Base-by-base conservation (phyloP, 2,797 vertebrate genomes). In the Mus caroli region DNA sequence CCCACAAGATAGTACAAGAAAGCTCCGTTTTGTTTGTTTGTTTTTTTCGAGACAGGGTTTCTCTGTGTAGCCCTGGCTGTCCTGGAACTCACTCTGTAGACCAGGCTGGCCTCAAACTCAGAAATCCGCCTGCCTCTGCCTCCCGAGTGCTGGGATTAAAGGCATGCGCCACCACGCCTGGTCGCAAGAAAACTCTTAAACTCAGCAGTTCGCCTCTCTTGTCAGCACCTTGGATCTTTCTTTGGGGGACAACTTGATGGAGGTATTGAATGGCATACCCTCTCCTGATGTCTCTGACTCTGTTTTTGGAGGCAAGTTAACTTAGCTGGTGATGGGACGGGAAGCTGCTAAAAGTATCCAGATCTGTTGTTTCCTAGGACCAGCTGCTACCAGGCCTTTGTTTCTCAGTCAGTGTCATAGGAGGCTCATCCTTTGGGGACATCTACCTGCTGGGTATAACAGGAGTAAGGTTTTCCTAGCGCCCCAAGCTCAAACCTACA, bases 301-400 rank as follows among this genome's bases (percentile, higher is more conserved):
- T 87, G 26, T 34, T 73, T 24, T 4, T 3, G 9, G 34, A 62
- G 64, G 56, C 50, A 79, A 91, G 82, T 67, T 1, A 5, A 54
- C 28, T 67, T 92, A 14, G 34, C 34, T 28, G 67, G 46, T 19
- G 4, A 58, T 24, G 2, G 34, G 26, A 19, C 46, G 37, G 1
- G 19, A 56, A 52, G 75, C 58, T 50, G 64, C 26, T 31, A 31
- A 64, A n/a, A 62, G 71, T 13, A 40, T 20, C 26, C 7, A 50
- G n/a, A 3, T 56, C 26, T 93, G 40, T 26, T 93, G 40, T 26
- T 71, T 94, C 62, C 69, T 54, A 77, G 92, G 79, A 86, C 6
- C 50, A 13, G 34, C 52, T 15, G 34, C 56, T 15, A 26, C 60
- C 67, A 19, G 73, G 43, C 28, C 7, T 0, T 1, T 12, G 14